These are phyloP conservation scores for Metopia argyrocephala DNA, from an alignment of 2,888 invertebrate genomes.

Conservation along the genomic window DNA sequence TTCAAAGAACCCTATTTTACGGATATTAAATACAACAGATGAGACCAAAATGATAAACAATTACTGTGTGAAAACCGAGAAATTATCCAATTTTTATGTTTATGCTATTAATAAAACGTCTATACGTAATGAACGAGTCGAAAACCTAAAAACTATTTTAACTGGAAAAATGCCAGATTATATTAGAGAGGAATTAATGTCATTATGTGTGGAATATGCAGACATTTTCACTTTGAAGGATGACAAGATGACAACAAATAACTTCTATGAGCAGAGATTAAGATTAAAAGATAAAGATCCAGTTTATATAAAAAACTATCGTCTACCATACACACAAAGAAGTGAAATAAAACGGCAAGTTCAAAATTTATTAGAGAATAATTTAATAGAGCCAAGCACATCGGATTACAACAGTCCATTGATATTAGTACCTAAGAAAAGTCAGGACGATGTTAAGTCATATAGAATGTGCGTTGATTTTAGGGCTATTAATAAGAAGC, in stretches of 20 bases:
- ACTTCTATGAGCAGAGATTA: not conserved
- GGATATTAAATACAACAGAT: slow-evolving; percentile 13
- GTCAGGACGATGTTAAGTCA: not conserved
- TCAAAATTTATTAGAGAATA: too few species aligned
- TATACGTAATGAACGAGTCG: not conserved
- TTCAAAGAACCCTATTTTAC: not conserved
- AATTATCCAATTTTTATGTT: slow-evolving; percentile 19
- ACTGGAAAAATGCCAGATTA: not conserved
- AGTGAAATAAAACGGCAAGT: not conserved
- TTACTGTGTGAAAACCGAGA: not conserved
- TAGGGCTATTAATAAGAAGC: too few species aligned
- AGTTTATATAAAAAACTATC: too few species aligned
- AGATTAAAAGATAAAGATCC: too few species aligned
- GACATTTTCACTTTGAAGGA: not conserved
- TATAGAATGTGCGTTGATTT: not conserved
- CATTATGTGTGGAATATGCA: not conserved
- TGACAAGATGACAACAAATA: slow-evolving; percentile 1
- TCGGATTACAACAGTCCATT: not conserved
- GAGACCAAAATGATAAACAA: slow-evolving; percentile 1
- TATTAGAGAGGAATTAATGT: not conserved
- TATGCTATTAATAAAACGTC: slow-evolving; percentile 6
- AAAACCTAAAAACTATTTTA: slow-evolving; percentile 5
- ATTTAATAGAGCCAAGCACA: not conserved
- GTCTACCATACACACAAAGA: not conserved
- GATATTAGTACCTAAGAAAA: not conserved